Evolutionary conservation across 2,797 vertebrate species (phyloP), one percentile per base, ranked within the genome.

Genomic region (Avahi laniger): DNA sequence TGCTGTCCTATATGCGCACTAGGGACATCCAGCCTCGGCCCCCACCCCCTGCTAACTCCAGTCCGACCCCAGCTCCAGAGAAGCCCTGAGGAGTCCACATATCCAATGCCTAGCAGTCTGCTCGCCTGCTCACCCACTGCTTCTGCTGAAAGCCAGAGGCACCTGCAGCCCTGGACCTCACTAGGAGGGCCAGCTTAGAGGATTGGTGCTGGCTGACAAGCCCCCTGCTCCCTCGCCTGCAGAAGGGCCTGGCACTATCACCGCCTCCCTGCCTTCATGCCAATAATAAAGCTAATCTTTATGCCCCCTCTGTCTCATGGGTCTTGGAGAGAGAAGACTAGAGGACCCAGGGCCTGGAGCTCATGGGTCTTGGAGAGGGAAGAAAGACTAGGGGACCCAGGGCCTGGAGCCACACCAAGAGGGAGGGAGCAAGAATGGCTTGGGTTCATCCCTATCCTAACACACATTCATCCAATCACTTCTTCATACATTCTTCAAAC

Each of bases 1-100:
- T 99, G 97, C 98, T 99, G 95, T 99, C 99, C 75, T 99, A 99
- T 76, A 99, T 99, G 99, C 99, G 99, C 97, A 99, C 98, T 96
- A 97, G 98, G 89, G 99, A 99, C 94, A 98, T 99, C 81, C 99
- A 99, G 97, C 99, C 99, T 9, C 98, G 99, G 35, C 99, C 98
- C 12, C 89, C 98, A 98, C 78, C 98, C 97, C 78, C 97, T 97
- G 98, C 15, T 96, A 98, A 2, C 91, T 98, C 79, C 98, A 98
- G 95, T 78, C 86, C 96, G 0, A 70, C 57, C 18, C 92, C 97
- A 84, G 79, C 72, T 73, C 85, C 97, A 87, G 54, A 95, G 73
- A 73, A 97, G 92, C 96, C 97, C 81, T 98, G 95, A 98, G 89
- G 61, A 91, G 30, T 67, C 76, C 57, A 69, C 38, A 38, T 54